These are phyloP conservation scores for Hydroisotoma schaefferi DNA, from an alignment of 2,888 invertebrate genomes.

Conservation along the genomic window DNA sequence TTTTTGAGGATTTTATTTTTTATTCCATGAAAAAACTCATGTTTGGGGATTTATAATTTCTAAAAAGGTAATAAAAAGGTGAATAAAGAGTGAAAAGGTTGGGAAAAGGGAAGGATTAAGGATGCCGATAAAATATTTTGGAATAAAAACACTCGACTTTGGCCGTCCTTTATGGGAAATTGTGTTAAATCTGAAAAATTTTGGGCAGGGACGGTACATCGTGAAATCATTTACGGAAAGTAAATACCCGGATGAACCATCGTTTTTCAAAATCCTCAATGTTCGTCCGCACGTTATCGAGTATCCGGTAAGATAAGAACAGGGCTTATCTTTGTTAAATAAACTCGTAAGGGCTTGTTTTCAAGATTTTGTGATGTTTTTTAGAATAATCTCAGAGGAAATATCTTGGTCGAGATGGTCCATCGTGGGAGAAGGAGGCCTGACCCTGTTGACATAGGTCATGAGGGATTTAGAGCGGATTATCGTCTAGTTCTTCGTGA, in stretches of 20 bases:
- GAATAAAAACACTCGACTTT: conserved; percentile 21
- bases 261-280: conserved; percentile 31
- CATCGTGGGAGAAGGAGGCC: conserved; percentile 20
- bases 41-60: too few species aligned
- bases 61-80: too few species aligned
- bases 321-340: conserved; percentile 5
- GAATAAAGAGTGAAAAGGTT: too few species aligned
- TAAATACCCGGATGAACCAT: conserved; percentile 23
- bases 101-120: too few species aligned
- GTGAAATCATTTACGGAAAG: conserved; percentile 4
- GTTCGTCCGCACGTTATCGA: conserved; percentile 39
- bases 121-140: conserved; percentile 42
- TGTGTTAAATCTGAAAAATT: conserved; percentile 43
- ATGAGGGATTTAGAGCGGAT: conserved; percentile 27
- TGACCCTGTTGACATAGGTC: conserved; percentile 32
- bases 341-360: background rate
- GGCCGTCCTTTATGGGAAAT: conserved; percentile 48
- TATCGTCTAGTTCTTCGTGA: conserved; percentile 39
- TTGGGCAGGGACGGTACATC: conserved; percentile 42
- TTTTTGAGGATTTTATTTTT: too few species aligned
- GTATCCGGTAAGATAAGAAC: conserved; percentile 25
- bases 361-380: conserved; percentile 7
- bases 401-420: conserved; percentile 32
- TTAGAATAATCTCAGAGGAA: conserved; percentile 30
- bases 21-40: too few species aligned